These are phyloP conservation scores for Albula glossodonta DNA, from an alignment of 2,113 vertebrate genomes.

Conservation along the genomic window DNA sequence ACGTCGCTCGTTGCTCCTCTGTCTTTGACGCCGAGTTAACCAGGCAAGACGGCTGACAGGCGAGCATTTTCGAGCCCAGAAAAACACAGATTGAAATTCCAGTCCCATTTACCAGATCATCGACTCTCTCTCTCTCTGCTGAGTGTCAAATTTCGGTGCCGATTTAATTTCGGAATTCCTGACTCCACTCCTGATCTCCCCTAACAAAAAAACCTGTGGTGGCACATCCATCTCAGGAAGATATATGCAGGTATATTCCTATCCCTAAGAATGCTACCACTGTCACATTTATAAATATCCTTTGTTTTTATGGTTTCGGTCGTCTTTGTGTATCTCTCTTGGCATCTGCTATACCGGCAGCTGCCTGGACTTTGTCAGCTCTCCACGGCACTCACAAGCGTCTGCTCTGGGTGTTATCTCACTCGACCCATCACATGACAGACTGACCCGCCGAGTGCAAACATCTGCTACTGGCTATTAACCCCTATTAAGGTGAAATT, in stretches of 20 bases:
- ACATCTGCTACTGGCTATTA: conserved; percentile 18
- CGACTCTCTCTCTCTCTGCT: neutral
- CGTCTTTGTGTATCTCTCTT: neutral
- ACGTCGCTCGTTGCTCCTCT: neutral
- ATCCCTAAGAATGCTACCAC: neutral
- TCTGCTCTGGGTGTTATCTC: neutral
- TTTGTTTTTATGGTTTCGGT: neutral
- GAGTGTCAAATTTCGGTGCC: neutral
- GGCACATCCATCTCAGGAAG: neutral
- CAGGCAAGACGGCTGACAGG: neutral
- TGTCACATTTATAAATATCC: too few relatives aligned
- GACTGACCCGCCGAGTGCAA: neutral
- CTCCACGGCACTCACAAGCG: neutral
- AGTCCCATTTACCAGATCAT: neutral
- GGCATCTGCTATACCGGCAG: neutral
- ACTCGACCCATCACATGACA: neutral
- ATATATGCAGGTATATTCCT: neutral
- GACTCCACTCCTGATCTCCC: neutral
- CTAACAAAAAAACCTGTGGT: neutral
- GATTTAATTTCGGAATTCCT: neutral
- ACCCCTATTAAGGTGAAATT: conserved; percentile 14
- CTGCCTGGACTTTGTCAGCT: conserved; percentile 20
- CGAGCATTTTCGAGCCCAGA: neutral
- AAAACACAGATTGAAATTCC: neutral
- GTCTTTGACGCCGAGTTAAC: neutral